phyloP scores from a whole-genome alignment of 2,113 vertebrate genomes.

The Xenotilapia flavipinnis region DNA sequence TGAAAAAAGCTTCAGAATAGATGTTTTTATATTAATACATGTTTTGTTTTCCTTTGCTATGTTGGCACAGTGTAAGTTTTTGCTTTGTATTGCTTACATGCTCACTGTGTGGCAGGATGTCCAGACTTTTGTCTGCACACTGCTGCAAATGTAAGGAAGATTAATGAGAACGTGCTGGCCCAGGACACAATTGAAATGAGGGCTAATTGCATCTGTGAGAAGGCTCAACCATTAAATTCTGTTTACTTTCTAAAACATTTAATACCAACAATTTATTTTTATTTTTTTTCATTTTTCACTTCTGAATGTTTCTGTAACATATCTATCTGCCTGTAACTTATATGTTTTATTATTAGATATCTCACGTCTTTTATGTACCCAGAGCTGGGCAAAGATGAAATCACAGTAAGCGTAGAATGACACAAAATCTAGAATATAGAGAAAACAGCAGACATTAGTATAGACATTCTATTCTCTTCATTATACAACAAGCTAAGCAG shows the following conservation, averaged over 20 bases:
- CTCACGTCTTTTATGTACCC: not conserved
- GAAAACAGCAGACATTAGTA: not conserved
- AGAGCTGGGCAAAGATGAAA: not conserved
- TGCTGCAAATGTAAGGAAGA: not conserved
- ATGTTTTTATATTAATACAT: not conserved
- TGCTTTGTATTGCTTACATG: not conserved
- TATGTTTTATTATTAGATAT: not conserved
- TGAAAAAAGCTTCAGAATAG: not conserved
- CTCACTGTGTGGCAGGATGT: not conserved
- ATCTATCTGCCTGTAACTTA: not conserved
- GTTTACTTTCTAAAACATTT: not conserved
- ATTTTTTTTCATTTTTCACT: not conserved
- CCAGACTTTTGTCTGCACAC: not conserved
- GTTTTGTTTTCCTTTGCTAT: not conserved
- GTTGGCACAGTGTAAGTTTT: not conserved
- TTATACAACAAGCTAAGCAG: not conserved
- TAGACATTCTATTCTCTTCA: not conserved
- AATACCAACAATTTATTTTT: not conserved
- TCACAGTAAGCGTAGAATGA: not conserved
- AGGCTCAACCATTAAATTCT: not conserved
- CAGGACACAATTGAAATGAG: not conserved
- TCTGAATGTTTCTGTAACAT: not conserved
- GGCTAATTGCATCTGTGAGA: not conserved
- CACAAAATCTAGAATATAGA: not conserved
- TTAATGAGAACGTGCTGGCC: not conserved